Conservation (phyloP, 2,888 invertebrate species). For the Biston betularia region DNA sequence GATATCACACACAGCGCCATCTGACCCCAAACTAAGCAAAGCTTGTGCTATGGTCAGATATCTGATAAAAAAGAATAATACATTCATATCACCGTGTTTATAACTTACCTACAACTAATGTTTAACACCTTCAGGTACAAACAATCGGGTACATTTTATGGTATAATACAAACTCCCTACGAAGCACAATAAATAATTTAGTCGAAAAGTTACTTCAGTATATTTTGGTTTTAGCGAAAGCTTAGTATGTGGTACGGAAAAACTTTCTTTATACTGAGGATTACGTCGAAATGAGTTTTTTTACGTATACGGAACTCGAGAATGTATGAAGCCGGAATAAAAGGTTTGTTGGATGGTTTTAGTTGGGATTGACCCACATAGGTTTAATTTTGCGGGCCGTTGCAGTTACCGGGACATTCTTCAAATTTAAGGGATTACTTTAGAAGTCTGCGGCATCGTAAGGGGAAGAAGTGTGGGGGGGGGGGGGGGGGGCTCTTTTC, state of each 20-base stretch:
- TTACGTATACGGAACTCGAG: slow-evolving; percentile 46
- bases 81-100: no score
- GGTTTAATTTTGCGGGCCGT: not conserved
- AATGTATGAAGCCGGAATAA: slow-evolving; percentile 39
- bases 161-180: slow-evolving; percentile 11
- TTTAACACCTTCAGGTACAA: not conserved
- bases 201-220: slow-evolving; percentile 53
- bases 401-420: not conserved
- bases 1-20: no score
- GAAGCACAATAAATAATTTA: slow-evolving; percentile 58
- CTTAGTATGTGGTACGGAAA: slow-evolving; percentile 49
- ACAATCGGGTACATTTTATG: no score
- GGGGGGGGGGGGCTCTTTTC: no score
- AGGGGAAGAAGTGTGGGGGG: no score
- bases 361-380: slow-evolving; percentile 1
- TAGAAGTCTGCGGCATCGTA: no score
- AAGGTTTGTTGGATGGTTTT: slow-evolving; percentile 24
- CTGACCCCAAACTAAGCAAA: no score
- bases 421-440: no score
- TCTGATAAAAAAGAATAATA: no score
- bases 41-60: no score
- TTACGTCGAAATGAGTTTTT: slow-evolving; percentile 71
- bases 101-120: no score
- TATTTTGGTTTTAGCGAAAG: slow-evolving; percentile 53
- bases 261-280: slow-evolving; percentile 65